Evolutionary conservation across 2,888 invertebrate genomes (phyloP).

Genomic region (Cylindroiulus punctatus): DNA sequence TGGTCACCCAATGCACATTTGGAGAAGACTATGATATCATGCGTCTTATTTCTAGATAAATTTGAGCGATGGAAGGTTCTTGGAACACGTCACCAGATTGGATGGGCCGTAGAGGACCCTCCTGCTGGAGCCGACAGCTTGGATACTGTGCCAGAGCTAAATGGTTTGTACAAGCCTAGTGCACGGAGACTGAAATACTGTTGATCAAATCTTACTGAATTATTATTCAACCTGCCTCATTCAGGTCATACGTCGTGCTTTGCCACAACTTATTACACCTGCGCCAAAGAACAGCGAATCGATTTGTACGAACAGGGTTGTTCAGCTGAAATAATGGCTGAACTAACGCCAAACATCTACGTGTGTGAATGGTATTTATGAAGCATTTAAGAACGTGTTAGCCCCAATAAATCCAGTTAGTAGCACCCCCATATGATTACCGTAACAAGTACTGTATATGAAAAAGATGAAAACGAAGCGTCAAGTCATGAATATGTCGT

Average conservation of each 20-base stretch:
- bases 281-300: slow-evolving; percentile 17
- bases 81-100: not conserved
- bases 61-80: not conserved
- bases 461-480: not conserved
- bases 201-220: no score
- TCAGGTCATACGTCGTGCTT: slow-evolving; percentile 4
- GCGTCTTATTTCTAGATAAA: no score
- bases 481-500: not conserved
- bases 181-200: no score
- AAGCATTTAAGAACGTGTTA: no score
- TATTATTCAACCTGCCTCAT: no score
- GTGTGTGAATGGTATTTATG: slow-evolving; percentile 50
- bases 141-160: slow-evolving; percentile 47
- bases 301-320: slow-evolving; percentile 44
- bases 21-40: no score
- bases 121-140: slow-evolving; percentile 48
- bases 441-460: not conserved
- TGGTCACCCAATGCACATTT: no score
- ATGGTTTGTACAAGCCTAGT: not conserved
- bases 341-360: slow-evolving; percentile 37
- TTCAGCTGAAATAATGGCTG: slow-evolving; percentile 12
- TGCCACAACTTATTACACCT: not conserved
- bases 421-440: no score
- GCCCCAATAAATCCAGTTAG: no score
- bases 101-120: slow-evolving; percentile 39